Evolutionary conservation across 2,888 invertebrate genomes (phyloP), one percentile per base, ranked within the genome.

Genomic region (Stenchaetothrips biformis): DNA sequence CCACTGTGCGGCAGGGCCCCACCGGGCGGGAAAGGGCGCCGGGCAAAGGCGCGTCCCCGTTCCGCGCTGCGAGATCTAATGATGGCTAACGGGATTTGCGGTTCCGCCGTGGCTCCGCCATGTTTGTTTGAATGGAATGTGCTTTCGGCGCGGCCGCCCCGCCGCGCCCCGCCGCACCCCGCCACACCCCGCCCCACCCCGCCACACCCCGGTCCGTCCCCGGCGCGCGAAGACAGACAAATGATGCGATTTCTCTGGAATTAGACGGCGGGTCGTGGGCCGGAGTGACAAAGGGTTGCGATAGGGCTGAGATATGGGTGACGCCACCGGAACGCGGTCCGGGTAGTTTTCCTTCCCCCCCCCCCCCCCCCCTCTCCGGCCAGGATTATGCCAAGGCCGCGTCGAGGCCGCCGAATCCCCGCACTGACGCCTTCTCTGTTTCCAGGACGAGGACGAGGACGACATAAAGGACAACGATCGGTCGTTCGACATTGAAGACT

Each of bases 361-460:
- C 37, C 37, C 37, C 37, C 37, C 4, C 4, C 37, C 37, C 37
- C 2, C 37, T 37, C 37, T 4, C 37, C 37, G 37, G 37, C 37
- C 37, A 37, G 37, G 37, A 37, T 37, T 37, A 37, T 37, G 37
- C 37, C 37, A 74, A 74, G 25, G 67, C 21, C 7, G 67, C 67
- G 59, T 16, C 6, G 59, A 59, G 59, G 59, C 18, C 16, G 59
- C 59, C 16, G 13, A 2, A 16, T 0, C 59, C 37, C n/a, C n/a
- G n/a, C n/a, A 27, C 62, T 18, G 62, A 21, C 7, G 16, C 48
- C 27, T 74, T 77, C 27, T 81, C 21, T 80, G 25, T 79, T 81
- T 47, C n/a, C 85, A 95, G 85, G 94, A 95, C 82, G 94, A 94
- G 83, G 93, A 93, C 83, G 91, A 91, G 82, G 91, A 88, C 80